Conservation (phyloP, 2,888 invertebrate genomes). For the Maniola hyperantus region DNA sequence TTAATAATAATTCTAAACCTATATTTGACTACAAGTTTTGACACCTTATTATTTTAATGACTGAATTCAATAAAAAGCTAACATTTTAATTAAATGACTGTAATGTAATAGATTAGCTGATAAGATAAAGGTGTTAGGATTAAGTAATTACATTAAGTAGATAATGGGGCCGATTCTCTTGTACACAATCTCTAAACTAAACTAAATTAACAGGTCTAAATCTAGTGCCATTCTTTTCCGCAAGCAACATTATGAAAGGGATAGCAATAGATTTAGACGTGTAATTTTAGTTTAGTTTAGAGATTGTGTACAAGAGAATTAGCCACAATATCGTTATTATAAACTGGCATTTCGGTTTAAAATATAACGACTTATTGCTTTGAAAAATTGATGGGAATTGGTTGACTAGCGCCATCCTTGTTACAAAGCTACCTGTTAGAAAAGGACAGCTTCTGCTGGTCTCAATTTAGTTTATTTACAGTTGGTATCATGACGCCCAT, state of each 20-base stretch:
- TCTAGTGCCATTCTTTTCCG: no score
- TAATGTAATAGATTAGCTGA: not conserved
- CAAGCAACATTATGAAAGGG: no score
- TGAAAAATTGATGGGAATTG: not conserved
- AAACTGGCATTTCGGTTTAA: not conserved
- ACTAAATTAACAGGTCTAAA: no score
- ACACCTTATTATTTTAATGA: not conserved
- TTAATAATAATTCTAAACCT: not conserved
- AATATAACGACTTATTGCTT: not conserved
- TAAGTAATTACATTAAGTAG: conserved; percentile 3
- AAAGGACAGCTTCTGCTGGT: not conserved
- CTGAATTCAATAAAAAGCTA: not conserved
- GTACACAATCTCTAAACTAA: no score
- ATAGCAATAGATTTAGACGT: no score
- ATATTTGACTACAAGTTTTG: not conserved
- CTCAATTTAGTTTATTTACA: no score
- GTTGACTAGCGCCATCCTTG: not conserved
- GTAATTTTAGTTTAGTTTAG: no score
- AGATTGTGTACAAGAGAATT: no score
- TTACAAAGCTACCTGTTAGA: not conserved
- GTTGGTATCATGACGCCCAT: not conserved
- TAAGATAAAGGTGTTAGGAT: not conserved
- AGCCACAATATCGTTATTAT: not conserved
- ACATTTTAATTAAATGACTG: not conserved
- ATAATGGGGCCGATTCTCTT: no score